A percentile compares a stretch with the other conserved stretches of the same genome.
Evolutionary conservation across 2,888 invertebrate genomes (phyloP).

Genomic region (Opisthograptis luteolata): DNA sequence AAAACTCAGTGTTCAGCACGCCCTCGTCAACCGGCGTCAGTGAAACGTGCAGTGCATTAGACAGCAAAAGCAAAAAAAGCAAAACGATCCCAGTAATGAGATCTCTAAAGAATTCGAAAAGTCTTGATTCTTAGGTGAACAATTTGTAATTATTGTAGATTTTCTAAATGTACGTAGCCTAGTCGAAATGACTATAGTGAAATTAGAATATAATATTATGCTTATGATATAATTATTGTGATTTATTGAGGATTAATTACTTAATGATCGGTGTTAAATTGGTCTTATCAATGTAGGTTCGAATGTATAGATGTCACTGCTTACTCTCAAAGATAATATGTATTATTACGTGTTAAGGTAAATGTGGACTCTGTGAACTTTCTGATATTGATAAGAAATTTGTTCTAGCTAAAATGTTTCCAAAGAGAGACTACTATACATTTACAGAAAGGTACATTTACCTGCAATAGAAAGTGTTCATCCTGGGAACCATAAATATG

Average conservation of each 20-base stretch:
- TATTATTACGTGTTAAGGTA: slow-evolving; percentile 1
- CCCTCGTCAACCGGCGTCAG: slow-evolving; percentile 47
- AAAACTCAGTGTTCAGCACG: slow-evolving; percentile 66
- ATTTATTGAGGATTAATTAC: slow-evolving; percentile 51
- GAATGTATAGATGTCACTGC: slow-evolving; percentile 42
- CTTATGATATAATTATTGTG: slow-evolving; percentile 61
- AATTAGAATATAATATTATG: slow-evolving; percentile 77
- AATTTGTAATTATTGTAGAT: slow-evolving; percentile 81
- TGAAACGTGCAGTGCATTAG: slow-evolving; percentile 56
- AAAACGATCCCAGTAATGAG: slow-evolving; percentile 62
- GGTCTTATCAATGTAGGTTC: slow-evolving; percentile 54
- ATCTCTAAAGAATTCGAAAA: slow-evolving; percentile 79
- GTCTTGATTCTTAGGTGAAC: slow-evolving; percentile 73
- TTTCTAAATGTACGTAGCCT: slow-evolving; percentile 80
- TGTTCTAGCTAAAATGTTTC: background rate
- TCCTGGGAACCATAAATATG: too few relatives aligned
- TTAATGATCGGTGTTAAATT: slow-evolving; percentile 65
- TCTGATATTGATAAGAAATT: background rate
- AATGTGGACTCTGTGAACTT: background rate
- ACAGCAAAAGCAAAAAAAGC: slow-evolving; percentile 67
- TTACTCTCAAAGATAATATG: slow-evolving; percentile 25
- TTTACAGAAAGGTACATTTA: too few relatives aligned
- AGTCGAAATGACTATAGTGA: slow-evolving; percentile 61
- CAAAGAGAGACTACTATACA: background rate
- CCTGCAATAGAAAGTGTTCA: too few relatives aligned